Evolutionary conservation across 2,888 invertebrate species (phyloP), one percentile per base, ranked within the genome.

Genomic region (Hypomecis punctinalis): DNA sequence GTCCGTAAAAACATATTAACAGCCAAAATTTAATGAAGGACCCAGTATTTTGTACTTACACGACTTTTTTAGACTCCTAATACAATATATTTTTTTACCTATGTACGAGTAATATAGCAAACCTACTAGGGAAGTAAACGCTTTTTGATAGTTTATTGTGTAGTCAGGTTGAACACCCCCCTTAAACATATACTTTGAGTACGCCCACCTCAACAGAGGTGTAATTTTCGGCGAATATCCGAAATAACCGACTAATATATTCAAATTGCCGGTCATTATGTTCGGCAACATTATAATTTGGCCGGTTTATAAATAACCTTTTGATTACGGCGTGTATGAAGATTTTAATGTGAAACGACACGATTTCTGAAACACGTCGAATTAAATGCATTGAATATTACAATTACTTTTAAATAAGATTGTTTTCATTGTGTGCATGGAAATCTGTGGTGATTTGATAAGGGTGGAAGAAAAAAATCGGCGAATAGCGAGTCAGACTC

Each of bases 201-300:
- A 40, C 64, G 53, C 6, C 54, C 46, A 48, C 36, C 5, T 8
- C 35, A 9, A 40, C 45, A 46, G 46, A 47, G 60, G 63, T 73
- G 68, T 78, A 76, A 76, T 77, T 76, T 75, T 68, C 69, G 72
- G 63, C 70, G 74, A 70, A 74, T 68, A 73, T 70, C 76, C 72
- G 60, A 76, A 80, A 74, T 63, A 70, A 59, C 69, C 57, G 49
- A 69, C 67, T 78, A 78, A 80, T 78, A 73, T 78, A 80, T 80
- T 80, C 80, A 80, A 80, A 80, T 78, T 76, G 77, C 67, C 64
- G 63, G 70, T 72, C 72, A 75, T 79, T 78, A 76, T 71, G 74
- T 75, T 70, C 66, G 69, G 66, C 70, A 64, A 70, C 73, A 74
- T 76, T 76, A 75, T 78, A 74, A 80, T 77, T 72, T 71, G 68